A percentile compares a stretch with the other conserved stretches of the same genome.
Evolutionary conservation across 2,113 vertebrate genomes (phyloP).

Genomic region (Ptilonorhynchus violaceus): DNA sequence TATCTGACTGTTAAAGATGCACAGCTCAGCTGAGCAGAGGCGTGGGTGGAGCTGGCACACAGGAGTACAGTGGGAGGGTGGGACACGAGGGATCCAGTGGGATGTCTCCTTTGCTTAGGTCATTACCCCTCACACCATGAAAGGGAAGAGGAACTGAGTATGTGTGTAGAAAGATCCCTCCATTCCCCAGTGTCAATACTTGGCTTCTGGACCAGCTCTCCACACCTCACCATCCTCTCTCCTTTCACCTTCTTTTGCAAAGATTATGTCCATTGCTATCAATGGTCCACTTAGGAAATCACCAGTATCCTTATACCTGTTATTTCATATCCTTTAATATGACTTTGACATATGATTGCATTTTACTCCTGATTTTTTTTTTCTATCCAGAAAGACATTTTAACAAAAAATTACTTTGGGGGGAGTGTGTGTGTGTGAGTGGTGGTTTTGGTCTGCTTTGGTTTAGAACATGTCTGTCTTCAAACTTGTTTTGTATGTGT

Average conservation of each 20-base stretch:
- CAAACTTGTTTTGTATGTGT: background rate
- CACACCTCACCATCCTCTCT: background rate
- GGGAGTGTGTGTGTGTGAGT: too few species aligned
- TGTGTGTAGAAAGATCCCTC: background rate
- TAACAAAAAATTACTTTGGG: background rate
- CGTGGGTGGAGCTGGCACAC: background rate
- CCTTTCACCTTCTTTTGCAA: background rate
- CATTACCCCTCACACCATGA: background rate
- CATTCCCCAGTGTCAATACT: background rate
- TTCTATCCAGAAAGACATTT: background rate
- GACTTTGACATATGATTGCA: background rate
- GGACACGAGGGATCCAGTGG: fast-evolving
- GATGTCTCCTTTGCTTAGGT: background rate
- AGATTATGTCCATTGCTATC: background rate
- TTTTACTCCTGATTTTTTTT: background rate
- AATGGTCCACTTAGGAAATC: background rate
- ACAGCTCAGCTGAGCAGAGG: background rate
- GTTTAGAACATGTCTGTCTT: background rate
- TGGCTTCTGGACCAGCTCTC: background rate
- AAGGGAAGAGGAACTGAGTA: background rate
- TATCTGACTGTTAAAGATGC: background rate
- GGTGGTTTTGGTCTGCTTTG: background rate
- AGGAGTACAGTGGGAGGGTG: background rate
- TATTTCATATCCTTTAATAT: background rate
- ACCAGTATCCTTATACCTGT: background rate